phyloP scores from a whole-genome alignment of 2,797 vertebrate species.

The Dendrocincla tyrannina region DNA sequence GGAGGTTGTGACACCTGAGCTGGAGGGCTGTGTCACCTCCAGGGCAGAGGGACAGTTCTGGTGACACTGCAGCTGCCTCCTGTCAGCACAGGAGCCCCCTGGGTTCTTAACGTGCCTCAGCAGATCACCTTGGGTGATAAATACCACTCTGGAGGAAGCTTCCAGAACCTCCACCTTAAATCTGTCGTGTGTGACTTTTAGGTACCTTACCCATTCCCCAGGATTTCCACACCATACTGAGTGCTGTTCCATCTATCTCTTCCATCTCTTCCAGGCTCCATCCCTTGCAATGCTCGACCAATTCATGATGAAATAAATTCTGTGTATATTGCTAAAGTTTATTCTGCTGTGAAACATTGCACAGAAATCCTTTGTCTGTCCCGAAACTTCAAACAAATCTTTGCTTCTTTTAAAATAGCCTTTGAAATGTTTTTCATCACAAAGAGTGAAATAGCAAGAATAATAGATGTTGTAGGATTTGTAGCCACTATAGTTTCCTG shows the following conservation, averaged over 20 bases:
- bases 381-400: neutral
- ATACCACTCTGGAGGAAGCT: neutral
- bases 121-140: neutral
- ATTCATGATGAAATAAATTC: slow-evolving; percentile 9
- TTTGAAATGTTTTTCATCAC: neutral
- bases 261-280: neutral
- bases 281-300: neutral
- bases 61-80: neutral
- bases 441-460: neutral
- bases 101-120: neutral
- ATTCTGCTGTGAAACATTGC: neutral
- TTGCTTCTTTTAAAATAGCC: neutral
- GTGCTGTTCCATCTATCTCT: neutral
- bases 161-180: neutral
- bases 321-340: neutral
- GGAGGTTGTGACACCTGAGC: accelerated
- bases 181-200: neutral
- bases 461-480: neutral
- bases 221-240: neutral
- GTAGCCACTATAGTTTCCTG: neutral
- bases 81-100: neutral
- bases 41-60: neutral
- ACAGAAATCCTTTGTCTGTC: neutral
- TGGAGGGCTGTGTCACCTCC: neutral
- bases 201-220: neutral